These are phyloP conservation scores for Paratilapia polleni DNA, from an alignment of 2,113 vertebrate genomes.

Conservation along the genomic window DNA sequence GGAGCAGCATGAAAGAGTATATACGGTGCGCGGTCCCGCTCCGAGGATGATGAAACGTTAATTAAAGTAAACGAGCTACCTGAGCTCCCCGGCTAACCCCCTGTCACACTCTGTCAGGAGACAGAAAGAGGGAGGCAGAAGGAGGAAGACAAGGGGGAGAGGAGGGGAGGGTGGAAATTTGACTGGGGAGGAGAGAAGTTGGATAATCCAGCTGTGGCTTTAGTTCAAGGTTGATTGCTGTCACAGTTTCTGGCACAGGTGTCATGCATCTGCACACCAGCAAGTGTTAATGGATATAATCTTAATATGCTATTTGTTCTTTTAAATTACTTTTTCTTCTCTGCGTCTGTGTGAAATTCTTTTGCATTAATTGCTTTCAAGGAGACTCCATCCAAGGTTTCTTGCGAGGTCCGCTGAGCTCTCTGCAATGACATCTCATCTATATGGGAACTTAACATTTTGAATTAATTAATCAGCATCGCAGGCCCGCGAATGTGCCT, in stretches of 20 bases:
- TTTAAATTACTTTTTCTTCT: background rate
- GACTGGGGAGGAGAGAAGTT: slow-evolving; percentile 51
- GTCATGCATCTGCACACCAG: background rate
- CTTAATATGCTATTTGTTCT: background rate
- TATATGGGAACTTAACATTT: background rate
- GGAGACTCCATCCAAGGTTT: background rate
- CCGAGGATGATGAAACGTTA: slow-evolving; percentile 81
- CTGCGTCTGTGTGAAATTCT: background rate
- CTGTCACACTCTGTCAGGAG: slow-evolving; percentile 76
- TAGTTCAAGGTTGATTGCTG: slow-evolving; percentile 53
- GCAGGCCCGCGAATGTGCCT: background rate
- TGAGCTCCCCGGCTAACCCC: slow-evolving; percentile 78
- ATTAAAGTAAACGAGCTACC: slow-evolving; percentile 83
- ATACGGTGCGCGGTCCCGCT: slow-evolving; percentile 52
- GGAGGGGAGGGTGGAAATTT: slow-evolving; percentile 28
- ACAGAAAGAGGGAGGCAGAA: slow-evolving; percentile 15
- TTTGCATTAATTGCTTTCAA: background rate
- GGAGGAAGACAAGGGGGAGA: background rate
- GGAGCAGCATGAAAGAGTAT: slow-evolving; percentile 69
- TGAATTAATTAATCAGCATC: background rate
- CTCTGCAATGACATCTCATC: background rate
- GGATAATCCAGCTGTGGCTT: slow-evolving; percentile 64
- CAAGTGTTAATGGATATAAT: background rate
- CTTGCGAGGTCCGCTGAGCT: background rate
- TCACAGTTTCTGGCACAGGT: slow-evolving; percentile 22